Conservation (phyloP, 1,140 invertebrate species). For the Drosophila ficusphila region DNA sequence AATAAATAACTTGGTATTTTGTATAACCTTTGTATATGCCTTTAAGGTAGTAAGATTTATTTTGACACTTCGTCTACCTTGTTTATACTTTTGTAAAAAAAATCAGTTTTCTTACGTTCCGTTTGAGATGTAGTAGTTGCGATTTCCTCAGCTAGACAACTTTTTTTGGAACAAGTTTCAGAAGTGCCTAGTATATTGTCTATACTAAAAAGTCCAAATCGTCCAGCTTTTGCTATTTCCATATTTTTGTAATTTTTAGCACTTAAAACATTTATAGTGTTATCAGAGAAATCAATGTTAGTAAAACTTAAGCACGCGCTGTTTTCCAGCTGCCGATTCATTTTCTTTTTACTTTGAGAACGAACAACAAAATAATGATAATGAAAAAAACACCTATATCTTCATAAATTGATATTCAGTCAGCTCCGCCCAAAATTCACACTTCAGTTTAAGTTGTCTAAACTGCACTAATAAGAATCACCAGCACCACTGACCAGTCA, state of each 20-base stretch:
- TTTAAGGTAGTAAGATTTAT: too few relatives aligned
- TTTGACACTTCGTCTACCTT: too few relatives aligned
- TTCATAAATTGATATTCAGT: too few relatives aligned
- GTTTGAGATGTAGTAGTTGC: background rate
- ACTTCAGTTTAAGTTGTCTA: background rate
- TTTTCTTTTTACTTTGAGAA: background rate
- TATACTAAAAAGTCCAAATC: background rate
- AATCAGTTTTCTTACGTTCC: background rate
- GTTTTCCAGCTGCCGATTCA: background rate
- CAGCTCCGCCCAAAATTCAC: slow-evolving; percentile 9
- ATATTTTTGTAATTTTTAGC: background rate
- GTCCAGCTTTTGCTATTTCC: background rate
- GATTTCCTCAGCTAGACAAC: background rate
- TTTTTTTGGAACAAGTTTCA: background rate
- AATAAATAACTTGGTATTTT: too few relatives aligned
- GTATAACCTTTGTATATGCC: too few relatives aligned
- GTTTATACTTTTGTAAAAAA: too few relatives aligned
- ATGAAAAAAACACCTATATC: background rate
- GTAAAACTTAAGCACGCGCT: background rate
- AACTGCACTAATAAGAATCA: slow-evolving; percentile 15
- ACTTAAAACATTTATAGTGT: background rate
- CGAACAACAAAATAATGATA: background rate
- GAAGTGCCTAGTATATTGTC: background rate
- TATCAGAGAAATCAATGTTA: background rate
- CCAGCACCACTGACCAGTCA: background rate